Evolutionary conservation across 2,797 vertebrate genomes (phyloP), one percentile per base, ranked within the genome.

Genomic region (Cichlasoma orientale): DNA sequence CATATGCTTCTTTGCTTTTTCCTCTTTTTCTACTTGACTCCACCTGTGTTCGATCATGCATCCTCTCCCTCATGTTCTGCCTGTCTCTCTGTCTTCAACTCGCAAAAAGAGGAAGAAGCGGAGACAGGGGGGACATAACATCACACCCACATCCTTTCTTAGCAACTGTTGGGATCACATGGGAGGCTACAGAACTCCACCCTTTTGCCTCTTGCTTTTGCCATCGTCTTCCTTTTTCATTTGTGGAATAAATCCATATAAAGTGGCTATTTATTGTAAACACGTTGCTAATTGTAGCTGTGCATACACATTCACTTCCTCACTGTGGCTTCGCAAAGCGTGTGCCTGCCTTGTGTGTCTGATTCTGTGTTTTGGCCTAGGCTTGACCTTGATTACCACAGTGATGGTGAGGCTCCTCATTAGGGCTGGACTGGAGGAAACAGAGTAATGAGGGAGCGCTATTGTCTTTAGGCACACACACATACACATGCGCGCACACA

Each of bases 331-430:
- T 52, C 75, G 75, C 69, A 74, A 44, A 58, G 74, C 56, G 79
- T 81, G 79, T 56, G 18, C 12, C 33, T 56, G 81, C 63, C 63
- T 31, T 76, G 72, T 73, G 66, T 74, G 75, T 74, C 36, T 68
- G 63, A 27, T 66, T 85, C 5, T 82, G 79, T 85, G 74, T 85
- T 72, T 86, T 92, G 91, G 93, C 90, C 93, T 89, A 90, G 90
- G 91, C 88, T 90, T 95, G 95, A 95, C 95, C 95, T 95, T 95
- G 93, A 92, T 94, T 94, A 92, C 90, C 92, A 89, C 92, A 66
- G 85, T 91, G 92, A 92, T 84, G 84, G 85, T 87, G 88, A 91
- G 89, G 82, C 83, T 93, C 85, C 95, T 95, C 94, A 95, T 96
- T 95, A 95, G 90, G 80, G 92, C 85, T 86, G 86, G 89, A 91